Evolutionary conservation across 2,113 vertebrate species (phyloP), one percentile per base, ranked within the genome.

Genomic region (Gymnogyps californianus): DNA sequence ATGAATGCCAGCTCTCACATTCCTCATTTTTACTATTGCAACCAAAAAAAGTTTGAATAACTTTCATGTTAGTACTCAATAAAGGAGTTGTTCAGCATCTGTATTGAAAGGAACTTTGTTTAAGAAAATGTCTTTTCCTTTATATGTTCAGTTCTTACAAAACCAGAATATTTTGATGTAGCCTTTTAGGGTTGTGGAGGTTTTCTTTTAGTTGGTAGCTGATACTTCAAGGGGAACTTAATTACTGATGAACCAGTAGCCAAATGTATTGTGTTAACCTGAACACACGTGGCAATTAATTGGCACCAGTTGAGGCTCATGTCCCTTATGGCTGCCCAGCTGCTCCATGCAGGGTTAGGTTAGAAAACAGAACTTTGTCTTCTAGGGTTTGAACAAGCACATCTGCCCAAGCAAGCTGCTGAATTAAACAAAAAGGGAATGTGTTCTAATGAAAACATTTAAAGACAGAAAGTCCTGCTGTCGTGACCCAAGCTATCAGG

Each of bases 371-470:
- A 87, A 46, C 71, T 92, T 16, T 62, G 40, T 94, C 61, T 93
- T 95, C 47, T 64, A 44, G 83, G 83, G 52, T 72, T 21, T 90
- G 89, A 93, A 80, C 71, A 57, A 84, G 76, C 71, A 93, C 93
- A 96, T 93, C 96, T 98, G 96, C 77, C 91, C 57, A 49, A 83
- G 49, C 64, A 96, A 94, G 88, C 82, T 97, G 81, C 83, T 83
- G n/a, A 92, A 54, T 20, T 46, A 81, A 89, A 87, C 18, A 72
- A 32, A 87, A 76, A 85, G 26, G 7, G 13, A 31, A 65, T 32
- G 49, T 64, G 36, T 61, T 72, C 83, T 38, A 89, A 77, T 86
- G 22, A 67, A 87, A 97, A 74, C 14, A 17, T 74, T 95, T 89
- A 77, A 67, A 81, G 75, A 49, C 25, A 91, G 10, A 51, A 71